phyloP scores from a whole-genome alignment of 2,888 invertebrate genomes.

The Xylocampa areola region DNA sequence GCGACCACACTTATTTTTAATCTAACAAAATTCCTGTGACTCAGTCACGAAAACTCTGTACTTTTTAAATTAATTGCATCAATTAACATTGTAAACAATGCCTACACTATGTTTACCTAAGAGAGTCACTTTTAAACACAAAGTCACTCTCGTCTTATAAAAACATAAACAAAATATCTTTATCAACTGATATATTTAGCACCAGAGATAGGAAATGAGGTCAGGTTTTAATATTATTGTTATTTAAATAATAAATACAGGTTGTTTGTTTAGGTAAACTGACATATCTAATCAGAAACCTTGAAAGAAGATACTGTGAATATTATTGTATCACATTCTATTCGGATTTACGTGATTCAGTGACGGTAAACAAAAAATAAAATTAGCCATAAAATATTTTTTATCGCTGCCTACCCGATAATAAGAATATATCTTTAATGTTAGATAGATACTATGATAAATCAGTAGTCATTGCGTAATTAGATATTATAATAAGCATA shows the following conservation, averaged over 20 bases:
- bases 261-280: slow-evolving; percentile 27
- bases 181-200: slow-evolving; percentile 7
- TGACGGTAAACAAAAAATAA: slow-evolving; percentile 19
- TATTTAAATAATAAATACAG: slow-evolving; percentile 17
- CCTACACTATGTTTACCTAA: too few relatives aligned
- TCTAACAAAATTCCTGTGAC: too few relatives aligned
- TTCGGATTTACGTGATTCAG: slow-evolving; percentile 27
- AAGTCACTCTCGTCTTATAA: background rate
- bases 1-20: too few relatives aligned
- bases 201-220: slow-evolving; percentile 31
- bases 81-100: too few relatives aligned
- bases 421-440: background rate
- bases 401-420: slow-evolving; percentile 16
- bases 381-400: too few relatives aligned
- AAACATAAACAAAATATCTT: slow-evolving; percentile 30
- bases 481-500: background rate
- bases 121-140: too few relatives aligned
- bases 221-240: slow-evolving; percentile 36
- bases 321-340: slow-evolving; percentile 12
- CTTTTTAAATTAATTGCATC: too few relatives aligned
- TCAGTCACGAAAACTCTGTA: too few relatives aligned
- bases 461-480: slow-evolving; percentile 4
- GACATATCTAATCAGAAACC: slow-evolving; percentile 32
- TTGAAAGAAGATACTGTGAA: slow-evolving; percentile 2
- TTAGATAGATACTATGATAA: slow-evolving; percentile 6